phyloP scores from a whole-genome alignment of 1,140 invertebrate species.

The Oryctes rhinoceros region DNA sequence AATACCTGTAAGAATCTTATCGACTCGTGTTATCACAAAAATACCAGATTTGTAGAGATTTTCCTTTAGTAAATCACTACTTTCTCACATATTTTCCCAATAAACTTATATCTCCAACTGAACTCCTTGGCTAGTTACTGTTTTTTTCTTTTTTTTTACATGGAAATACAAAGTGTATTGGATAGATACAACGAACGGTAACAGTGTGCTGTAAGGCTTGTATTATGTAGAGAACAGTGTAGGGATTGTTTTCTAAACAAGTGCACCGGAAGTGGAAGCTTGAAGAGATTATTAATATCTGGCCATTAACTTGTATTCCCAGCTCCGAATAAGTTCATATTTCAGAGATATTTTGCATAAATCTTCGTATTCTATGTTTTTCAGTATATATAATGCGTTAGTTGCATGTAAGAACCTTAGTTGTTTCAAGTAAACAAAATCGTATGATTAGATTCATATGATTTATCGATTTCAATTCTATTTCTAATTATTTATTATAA shows the following conservation, averaged over 20 bases:
- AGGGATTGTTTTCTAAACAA: conserved; percentile 2
- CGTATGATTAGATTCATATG: too few relatives aligned
- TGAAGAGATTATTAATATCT: conserved; percentile 22
- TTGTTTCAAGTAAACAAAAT: too few relatives aligned
- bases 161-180: conserved; percentile 7
- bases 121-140: not conserved
- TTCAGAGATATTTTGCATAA: not conserved
- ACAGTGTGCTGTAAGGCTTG: not conserved
- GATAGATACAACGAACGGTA: not conserved
- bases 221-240: not conserved
- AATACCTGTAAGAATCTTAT: not conserved
- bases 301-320: not conserved
- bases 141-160: conserved; percentile 27
- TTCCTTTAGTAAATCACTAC: conserved; percentile 1
- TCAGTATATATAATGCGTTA: not conserved
- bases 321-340: not conserved
- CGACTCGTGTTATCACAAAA: not conserved
- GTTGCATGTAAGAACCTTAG: too few relatives aligned
- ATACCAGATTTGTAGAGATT: not conserved
- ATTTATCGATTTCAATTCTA: too few relatives aligned
- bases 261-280: conserved; percentile 28
- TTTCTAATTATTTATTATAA: too few relatives aligned
- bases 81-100: conserved; percentile 1
- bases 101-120: not conserved
- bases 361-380: not conserved